Evolutionary conservation across 1,140 invertebrate genomes (phyloP), one percentile per base, ranked within the genome.

Genomic region (Atta colombica): DNA sequence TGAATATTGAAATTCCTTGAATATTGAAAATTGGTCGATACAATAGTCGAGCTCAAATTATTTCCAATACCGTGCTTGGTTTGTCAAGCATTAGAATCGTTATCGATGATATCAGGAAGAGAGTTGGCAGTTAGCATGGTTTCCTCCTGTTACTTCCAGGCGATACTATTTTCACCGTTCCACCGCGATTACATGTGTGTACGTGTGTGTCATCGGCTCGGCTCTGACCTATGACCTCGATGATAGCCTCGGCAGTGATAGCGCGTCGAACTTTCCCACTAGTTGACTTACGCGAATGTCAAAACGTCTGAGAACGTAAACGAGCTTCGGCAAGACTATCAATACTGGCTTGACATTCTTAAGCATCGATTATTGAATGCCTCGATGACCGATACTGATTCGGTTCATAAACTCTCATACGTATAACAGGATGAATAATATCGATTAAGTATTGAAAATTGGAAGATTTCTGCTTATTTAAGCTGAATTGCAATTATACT

Each of bases 221-320:
- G 55, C 74, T 88, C 71, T 88, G 90, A 94, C 91, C 93, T 92
- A 90, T 90, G 91, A 93, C 93, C 93, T 87, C 86, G 82, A 75
- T 86, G 93, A 94, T 94, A 93, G 91, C 91, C 91, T 71, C 88
- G 74, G n/a, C 65, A 72, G 55, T 89, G 92, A 94, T 93, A 92
- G 88, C 86, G 85, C 8, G 21, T 60, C 63, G 53, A 39, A 71
- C 71, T 82, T 69, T 49, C 65, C 25, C 77, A 51, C 77, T 60
- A 45, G 60, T 49, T 87, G 65, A 71, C 78, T 65, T 81, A 86
- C 89, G 60, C 65, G 77, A 89, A 86, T 90, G 85, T 90, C 85
- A 89, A 89, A 90, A 84, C 60, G 85, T 60, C 10, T 53, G 16
- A 75, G 53, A 49, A 68, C 49, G 55, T 51, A 60, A 66, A 74